Evolutionary conservation across 1,140 invertebrate species (phyloP), one percentile per base, ranked within the genome.

Genomic region (Zaprionus inermis): DNA sequence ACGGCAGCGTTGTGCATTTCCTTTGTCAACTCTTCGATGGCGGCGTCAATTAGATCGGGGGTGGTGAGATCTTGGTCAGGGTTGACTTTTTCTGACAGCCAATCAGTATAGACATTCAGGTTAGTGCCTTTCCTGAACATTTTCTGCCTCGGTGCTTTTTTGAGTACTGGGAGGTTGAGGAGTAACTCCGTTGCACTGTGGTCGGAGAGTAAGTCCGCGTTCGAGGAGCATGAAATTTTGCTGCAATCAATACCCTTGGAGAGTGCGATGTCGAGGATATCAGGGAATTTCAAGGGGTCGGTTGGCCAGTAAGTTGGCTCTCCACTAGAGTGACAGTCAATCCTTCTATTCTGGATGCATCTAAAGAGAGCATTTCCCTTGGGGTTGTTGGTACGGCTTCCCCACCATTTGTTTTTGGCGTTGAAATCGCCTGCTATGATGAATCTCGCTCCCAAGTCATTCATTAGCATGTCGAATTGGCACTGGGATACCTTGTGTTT

Each of bases 1-100:
- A n/a, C 32, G 7, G 55, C 55, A 12, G 32, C 55, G 18, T 57
- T 57, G 32, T 57, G 55, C 32, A 57, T 57, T 1, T 57, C 18
- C 6, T 41, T 12, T 2, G 56, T 58, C 11, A 58, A 36, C 10
- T 9, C 20, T 38, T 41, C 6, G 5, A 54, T 54, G 22, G 51
- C 51, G 12, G 22, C 24, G 24, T 54, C 14, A 28, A 24, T 54
- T n/a, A 7, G 51, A 24, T 54, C 51, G 2, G 24, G 11, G 6
- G 51, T 28, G 24, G 12, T 10, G 14, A 54, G 51, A 6, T 54
- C 51, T 3, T 54, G 22, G 16, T 18, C 16, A 10, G 41, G 41
- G 41, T 44, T 18, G 16, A 44, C 16, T 16, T 18, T 16, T 18
- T 16, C 41, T 2, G 9, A 16, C 41, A 44, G 41, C 41, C 41